These are phyloP conservation scores for Cirrhinus mrigala DNA, from an alignment of 2,797 vertebrate species.

Conservation along the genomic window DNA sequence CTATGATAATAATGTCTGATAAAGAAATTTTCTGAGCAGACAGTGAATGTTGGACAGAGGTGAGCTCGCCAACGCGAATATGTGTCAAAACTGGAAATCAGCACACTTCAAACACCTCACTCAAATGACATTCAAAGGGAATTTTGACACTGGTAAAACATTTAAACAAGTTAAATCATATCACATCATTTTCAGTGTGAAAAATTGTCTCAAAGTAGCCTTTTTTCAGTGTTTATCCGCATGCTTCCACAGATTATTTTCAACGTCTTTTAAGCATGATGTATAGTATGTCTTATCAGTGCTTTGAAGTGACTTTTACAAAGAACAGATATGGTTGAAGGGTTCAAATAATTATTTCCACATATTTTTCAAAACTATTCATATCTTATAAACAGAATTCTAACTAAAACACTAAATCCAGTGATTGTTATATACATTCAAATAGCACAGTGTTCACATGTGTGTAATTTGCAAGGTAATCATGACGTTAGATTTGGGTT, in stretches of 20 bases:
- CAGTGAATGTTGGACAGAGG: not conserved
- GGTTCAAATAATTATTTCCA: not conserved
- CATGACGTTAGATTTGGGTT: constrained; percentile 25
- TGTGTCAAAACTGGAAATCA: not conserved
- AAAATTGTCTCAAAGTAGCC: not conserved
- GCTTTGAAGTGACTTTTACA: not conserved
- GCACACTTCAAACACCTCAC: not conserved
- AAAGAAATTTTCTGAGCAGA: not conserved
- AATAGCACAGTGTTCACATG: not conserved
- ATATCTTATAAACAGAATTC: not conserved
- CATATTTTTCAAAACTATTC: not conserved
- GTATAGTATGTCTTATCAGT: not conserved
- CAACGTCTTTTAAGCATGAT: not conserved
- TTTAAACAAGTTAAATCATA: not conserved
- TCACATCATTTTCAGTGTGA: not conserved
- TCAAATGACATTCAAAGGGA: not conserved
- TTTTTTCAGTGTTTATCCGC: no score
- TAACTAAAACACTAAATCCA: not conserved
- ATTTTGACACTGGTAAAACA: not conserved
- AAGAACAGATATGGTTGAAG: not conserved
- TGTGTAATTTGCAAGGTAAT: not conserved
- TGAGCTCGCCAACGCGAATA: not conserved
- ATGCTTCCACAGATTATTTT: no score
- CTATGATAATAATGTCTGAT: not conserved
- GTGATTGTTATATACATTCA: not conserved